Evolutionary conservation across 2,797 vertebrate species (phyloP), one percentile per base, ranked within the genome.

Genomic region (Karalla daura): DNA sequence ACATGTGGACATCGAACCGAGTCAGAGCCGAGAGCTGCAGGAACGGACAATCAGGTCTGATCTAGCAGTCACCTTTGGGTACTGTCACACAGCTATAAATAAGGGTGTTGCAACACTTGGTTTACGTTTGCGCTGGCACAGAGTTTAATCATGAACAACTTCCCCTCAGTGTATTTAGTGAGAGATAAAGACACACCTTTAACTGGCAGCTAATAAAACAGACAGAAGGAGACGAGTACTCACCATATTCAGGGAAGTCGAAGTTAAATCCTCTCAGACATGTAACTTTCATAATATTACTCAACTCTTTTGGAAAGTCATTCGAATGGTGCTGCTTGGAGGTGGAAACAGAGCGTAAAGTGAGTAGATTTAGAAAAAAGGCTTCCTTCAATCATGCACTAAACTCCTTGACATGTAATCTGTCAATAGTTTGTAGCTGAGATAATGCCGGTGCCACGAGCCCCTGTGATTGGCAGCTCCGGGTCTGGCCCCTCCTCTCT

Each of bases 261-360:
- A 97, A 96, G 95, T 96, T 96, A 96, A 96, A 98, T 96, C 96
- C 96, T 96, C 96, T 96, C 94, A 98, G 96, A 95, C 96, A 98
- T 96, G 96, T 97, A 97, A 98, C 97, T 98, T 98, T 98, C 96
- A 98, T 98, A 97, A 96, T 98, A 98, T 91, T 91, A 91, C 91
- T 92, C 80, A 93, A 94, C 93, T 94, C 92, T 93, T 87, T 84
- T 80, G 87, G 91, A 93, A 93, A 94, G 91, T 91, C 93, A 94
- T 94, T 92, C 89, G 87, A 93, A 92, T 86, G 91, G 80, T 83
- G 88, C 84, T 80, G 84, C 89, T 84, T 85, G 80, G 84, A 80
- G 74, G 77, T 84, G 85, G 85, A 11, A 85, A 88, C 63, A 86
- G 75, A 88, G 86, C 88, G 84, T 90, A 91, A 91, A 93, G 92